phyloP scores from a whole-genome alignment of 2,797 vertebrate species.

The Eleutherodactylus coqui region DNA sequence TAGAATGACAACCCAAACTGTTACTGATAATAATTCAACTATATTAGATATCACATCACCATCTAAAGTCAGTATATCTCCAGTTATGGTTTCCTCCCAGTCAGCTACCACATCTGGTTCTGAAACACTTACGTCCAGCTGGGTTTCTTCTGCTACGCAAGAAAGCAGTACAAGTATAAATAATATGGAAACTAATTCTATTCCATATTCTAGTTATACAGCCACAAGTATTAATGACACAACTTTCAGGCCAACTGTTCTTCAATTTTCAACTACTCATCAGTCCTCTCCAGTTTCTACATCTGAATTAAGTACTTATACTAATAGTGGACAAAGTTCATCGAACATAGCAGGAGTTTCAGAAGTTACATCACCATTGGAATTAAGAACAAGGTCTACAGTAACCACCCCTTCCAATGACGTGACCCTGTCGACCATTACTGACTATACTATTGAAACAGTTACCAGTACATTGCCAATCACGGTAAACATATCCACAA shows the following conservation, averaged over 20 bases:
- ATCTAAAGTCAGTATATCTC: neutral
- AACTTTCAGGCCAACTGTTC: neutral
- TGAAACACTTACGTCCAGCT: neutral
- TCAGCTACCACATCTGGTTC: slow-evolving; percentile 24
- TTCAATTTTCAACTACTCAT: neutral
- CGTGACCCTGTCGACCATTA: neutral
- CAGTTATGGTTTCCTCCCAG: neutral
- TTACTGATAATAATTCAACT: neutral
- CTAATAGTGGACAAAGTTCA: neutral
- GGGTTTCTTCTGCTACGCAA: neutral
- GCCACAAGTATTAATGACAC: neutral
- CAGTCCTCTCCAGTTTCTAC: neutral
- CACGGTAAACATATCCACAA: slow-evolving; percentile 11
- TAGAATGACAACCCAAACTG: neutral
- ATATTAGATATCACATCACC: neutral
- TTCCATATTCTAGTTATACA: neutral
- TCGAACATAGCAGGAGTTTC: neutral
- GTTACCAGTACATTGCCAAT: neutral
- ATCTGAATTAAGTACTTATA: neutral
- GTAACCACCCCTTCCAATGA: neutral
- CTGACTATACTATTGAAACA: neutral
- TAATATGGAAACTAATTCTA: neutral
- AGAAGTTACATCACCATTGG: neutral
- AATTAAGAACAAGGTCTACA: neutral
- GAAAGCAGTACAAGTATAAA: neutral